These are phyloP conservation scores for Brachionus manjavacas DNA, from an alignment of 1,140 invertebrate genomes.

Conservation along the genomic window DNA sequence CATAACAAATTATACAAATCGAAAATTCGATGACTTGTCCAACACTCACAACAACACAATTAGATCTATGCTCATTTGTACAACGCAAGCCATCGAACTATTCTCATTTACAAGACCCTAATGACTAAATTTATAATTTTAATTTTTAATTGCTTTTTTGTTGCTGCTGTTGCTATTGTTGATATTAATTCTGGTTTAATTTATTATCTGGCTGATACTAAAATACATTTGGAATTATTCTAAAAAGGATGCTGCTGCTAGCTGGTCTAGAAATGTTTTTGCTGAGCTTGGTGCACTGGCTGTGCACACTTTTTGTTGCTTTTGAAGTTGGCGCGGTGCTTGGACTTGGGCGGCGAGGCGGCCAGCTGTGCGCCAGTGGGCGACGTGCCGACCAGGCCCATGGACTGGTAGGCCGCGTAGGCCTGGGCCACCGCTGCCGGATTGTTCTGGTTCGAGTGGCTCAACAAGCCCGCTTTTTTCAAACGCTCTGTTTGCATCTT, in stretches of 20 bases:
- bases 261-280: not conserved
- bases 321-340: not conserved
- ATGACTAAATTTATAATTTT: no score
- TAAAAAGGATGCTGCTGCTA: not conserved
- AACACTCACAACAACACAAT: not conserved
- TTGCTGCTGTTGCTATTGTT: no score
- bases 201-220: not conserved
- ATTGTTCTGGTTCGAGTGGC: not conserved
- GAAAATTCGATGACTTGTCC: not conserved
- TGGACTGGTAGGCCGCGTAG: not conserved
- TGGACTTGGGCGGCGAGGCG: not conserved
- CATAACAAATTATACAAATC: not conserved
- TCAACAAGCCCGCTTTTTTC: slow-evolving; percentile 12
- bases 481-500: slow-evolving; percentile 33
- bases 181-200: not conserved
- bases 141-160: no score
- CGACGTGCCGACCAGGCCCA: not conserved
- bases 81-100: not conserved
- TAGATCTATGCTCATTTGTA: not conserved
- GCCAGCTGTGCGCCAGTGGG: not conserved
- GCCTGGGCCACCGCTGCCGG: not conserved
- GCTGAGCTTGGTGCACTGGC: not conserved
- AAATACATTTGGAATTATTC: not conserved
- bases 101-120: not conserved
- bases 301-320: not conserved